Percentiles rank a stretch among this genome's conserved stretches.
Evolutionary conservation across 2,888 invertebrate species (phyloP).

Genomic region (Ichneumoninae sp.): DNA sequence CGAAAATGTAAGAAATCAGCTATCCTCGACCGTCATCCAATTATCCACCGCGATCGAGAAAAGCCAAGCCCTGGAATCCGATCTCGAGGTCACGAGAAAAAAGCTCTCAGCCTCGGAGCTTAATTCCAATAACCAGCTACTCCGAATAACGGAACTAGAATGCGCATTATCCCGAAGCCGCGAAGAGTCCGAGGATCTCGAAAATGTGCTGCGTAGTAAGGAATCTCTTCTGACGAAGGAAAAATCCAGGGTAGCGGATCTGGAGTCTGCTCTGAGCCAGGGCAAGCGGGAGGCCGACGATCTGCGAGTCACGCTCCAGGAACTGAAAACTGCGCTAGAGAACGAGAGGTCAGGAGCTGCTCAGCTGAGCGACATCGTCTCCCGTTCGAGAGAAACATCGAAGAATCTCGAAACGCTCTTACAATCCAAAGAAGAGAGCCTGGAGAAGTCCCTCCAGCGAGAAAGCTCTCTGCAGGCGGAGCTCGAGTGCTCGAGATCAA

Average conservation of each 20-base stretch:
- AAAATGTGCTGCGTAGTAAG: background rate
- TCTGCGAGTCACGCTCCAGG: constrained; percentile 17
- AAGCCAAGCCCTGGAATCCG: background rate
- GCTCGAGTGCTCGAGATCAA: constrained; percentile 13
- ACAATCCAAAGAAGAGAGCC: constrained; percentile 20
- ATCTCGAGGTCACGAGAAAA: background rate
- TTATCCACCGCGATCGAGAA: background rate
- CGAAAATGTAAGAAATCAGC: background rate
- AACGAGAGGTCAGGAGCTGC: constrained; percentile 27
- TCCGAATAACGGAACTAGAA: constrained; percentile 54
- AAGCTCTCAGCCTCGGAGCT: background rate
- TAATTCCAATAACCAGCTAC: constrained; percentile 49
- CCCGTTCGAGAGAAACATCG: constrained; percentile 16
- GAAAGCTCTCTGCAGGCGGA: constrained; percentile 22
- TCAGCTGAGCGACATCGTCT: constrained; percentile 25
- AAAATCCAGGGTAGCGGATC: constrained; percentile 32
- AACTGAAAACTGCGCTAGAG: constrained; percentile 31
- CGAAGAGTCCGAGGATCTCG: constrained; percentile 6
- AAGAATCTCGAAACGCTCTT: constrained; percentile 46
- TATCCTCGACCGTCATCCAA: background rate
- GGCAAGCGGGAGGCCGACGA: constrained; percentile 5
- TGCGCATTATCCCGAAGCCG: constrained; percentile 14
- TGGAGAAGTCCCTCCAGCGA: constrained; percentile 9
- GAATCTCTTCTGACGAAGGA: constrained; percentile 33
- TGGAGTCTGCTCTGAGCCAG: constrained; percentile 22